Conservation (phyloP, 2,888 invertebrate genomes). For the Caenorhabditis doughertyi region DNA sequence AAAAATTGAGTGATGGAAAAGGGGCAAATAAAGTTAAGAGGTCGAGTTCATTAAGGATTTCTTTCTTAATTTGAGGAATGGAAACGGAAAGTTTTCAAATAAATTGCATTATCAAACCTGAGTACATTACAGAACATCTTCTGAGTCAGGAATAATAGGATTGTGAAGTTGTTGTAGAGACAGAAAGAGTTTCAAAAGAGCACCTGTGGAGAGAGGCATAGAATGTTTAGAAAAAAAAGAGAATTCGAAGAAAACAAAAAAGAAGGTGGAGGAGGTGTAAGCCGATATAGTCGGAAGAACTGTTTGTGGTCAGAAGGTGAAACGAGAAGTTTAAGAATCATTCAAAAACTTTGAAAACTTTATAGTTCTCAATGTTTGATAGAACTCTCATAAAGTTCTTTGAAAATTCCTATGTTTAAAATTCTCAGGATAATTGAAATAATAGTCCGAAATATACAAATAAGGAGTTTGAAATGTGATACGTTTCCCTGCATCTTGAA, state of each 20-base stretch:
- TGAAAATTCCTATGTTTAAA: too few relatives aligned
- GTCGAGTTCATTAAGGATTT: constrained; percentile 14
- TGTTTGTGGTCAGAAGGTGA: constrained; percentile 12
- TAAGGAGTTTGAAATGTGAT: too few relatives aligned
- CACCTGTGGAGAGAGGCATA: too few relatives aligned
- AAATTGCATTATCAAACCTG: background rate
- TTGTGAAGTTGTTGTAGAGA: background rate
- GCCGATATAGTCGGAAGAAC: constrained; percentile 17
- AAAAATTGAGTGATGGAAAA: background rate
- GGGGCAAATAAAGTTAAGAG: constrained; percentile 38
- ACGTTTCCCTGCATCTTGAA: too few relatives aligned
- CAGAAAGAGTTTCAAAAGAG: constrained; percentile 2
- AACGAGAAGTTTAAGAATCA: background rate
- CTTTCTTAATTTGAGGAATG: too few relatives aligned
- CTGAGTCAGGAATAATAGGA: too few relatives aligned
- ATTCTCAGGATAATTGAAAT: too few relatives aligned
- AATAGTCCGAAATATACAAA: too few relatives aligned
- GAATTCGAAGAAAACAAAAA: constrained; percentile 17
- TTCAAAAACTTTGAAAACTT: background rate
- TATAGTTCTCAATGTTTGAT: background rate
- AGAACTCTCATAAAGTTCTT: too few relatives aligned
- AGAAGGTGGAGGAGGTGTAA: constrained; percentile 12
- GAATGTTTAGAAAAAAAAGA: background rate
- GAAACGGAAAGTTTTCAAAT: background rate
- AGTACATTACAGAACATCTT: background rate